Conservation (phyloP, 2,797 vertebrate genomes). For the Sebastes matsubarae region DNA sequence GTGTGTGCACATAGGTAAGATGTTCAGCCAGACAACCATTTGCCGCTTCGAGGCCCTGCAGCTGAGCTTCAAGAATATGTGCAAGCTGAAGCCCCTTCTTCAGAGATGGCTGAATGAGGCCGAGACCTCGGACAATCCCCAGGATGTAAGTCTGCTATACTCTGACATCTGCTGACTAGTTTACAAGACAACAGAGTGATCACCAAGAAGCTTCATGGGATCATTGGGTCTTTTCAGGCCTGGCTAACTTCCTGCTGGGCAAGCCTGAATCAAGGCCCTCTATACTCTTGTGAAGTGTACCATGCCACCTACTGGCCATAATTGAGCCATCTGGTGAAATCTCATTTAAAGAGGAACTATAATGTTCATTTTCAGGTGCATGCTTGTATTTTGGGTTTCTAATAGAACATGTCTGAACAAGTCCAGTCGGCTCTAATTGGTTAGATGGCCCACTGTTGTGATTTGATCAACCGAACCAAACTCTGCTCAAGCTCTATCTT, state of each 20-base stretch:
- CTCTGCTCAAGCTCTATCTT: too few relatives aligned
- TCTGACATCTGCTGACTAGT: constrained; percentile 50
- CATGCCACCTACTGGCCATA: constrained; percentile 36
- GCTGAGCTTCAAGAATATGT: constrained; percentile 89
- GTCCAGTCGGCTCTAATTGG: too few relatives aligned
- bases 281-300: not conserved
- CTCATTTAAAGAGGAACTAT: too few relatives aligned
- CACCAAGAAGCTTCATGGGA: not conserved
- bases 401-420: too few relatives aligned
- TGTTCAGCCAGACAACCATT: constrained; percentile 90
- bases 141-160: constrained; percentile 79
- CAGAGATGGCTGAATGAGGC: constrained; percentile 86
- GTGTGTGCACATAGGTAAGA: constrained; percentile 74
- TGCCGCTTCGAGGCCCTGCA: constrained; percentile 87
- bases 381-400: too few relatives aligned
- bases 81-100: constrained; percentile 86
- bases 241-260: constrained; percentile 40
- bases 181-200: constrained; percentile 55
- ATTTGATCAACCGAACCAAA: too few relatives aligned
- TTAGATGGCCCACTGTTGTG: too few relatives aligned
- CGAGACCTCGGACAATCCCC: constrained; percentile 83
- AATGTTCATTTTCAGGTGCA: too few relatives aligned
- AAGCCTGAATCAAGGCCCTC: not conserved
- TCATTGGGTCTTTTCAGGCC: constrained; percentile 8
- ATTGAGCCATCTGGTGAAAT: not conserved